Evolutionary conservation across 2,113 vertebrate species (phyloP).

Genomic region (Lethenteron camtschaticum): DNA sequence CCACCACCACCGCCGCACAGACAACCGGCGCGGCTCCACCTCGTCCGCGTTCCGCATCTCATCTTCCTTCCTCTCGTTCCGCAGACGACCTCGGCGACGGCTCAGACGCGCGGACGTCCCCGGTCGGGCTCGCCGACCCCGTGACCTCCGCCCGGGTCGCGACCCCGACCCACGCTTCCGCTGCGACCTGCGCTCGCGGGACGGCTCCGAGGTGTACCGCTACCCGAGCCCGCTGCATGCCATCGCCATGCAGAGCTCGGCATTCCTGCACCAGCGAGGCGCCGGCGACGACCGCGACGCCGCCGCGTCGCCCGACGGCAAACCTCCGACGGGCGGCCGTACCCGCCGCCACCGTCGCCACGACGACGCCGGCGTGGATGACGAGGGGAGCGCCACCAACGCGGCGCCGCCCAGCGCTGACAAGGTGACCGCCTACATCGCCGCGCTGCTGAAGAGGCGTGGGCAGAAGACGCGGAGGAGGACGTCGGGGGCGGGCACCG

Average conservation of each 20-base stretch:
- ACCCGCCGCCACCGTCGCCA: neutral
- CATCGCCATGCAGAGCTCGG: constrained; percentile 41
- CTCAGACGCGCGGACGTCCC: constrained; percentile 7
- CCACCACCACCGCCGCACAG: too few species aligned
- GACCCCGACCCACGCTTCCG: constrained; percentile 26
- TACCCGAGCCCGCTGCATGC: constrained; percentile 49
- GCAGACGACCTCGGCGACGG: constrained; percentile 17
- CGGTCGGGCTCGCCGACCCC: constrained; percentile 11
- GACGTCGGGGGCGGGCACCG: too few species aligned
- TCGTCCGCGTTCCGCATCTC: constrained; percentile 27
- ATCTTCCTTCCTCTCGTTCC: constrained; percentile 19
- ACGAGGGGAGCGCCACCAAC: neutral
- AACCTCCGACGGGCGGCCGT: neutral
- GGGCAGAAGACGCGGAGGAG: too few species aligned
- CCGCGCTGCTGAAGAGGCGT: neutral
- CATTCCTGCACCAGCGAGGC: constrained; percentile 21
- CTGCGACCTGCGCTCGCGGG: constrained; percentile 32
- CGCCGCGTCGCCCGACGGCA: neutral
- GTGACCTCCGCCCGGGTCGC: neutral
- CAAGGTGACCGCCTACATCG: neutral
- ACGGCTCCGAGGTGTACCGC: constrained; percentile 37
- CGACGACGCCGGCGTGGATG: neutral
- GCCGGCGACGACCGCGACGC: neutral
- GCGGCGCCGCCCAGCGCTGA: neutral
- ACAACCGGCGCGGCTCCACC: constrained; percentile 16